Conservation (phyloP, 2,888 invertebrate genomes). For the Norana najaformis region DNA sequence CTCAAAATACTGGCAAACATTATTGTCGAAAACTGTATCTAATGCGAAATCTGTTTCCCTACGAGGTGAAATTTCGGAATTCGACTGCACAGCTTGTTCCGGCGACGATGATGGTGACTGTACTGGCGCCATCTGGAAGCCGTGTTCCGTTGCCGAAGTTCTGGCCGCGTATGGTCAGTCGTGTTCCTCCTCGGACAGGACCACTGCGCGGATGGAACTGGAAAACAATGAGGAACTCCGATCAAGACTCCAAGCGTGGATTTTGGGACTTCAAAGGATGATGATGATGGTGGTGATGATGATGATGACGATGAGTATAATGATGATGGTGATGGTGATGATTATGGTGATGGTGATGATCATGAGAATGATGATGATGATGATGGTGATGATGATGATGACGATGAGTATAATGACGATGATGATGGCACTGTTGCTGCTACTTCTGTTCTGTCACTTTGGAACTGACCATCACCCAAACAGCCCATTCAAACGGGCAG, state of each 20-base stretch:
- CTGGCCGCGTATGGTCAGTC: slow-evolving; percentile 31
- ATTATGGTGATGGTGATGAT: no score
- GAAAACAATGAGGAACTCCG: background rate
- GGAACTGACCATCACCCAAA: background rate
- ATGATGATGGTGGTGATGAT: no score
- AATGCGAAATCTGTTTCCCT: background rate
- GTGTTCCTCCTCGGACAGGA: slow-evolving; percentile 30
- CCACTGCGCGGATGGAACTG: slow-evolving; percentile 36
- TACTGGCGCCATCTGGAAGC: slow-evolving; percentile 10
- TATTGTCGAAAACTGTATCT: no score
- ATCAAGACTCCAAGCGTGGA: background rate
- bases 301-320: no score
- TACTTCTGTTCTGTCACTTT: no score
- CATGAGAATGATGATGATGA: no score
- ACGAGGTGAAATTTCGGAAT: slow-evolving; percentile 29
- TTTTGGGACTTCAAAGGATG: no score
- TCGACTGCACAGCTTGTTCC: slow-evolving; percentile 27
- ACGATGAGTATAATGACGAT: no score
- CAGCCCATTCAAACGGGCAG: no score
- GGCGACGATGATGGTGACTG: slow-evolving; percentile 31
- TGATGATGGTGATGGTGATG: no score
- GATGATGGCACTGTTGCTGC: background rate
- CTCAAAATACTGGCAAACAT: no score
- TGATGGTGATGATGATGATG: no score
- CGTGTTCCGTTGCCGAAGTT: slow-evolving; percentile 31